Evolutionary conservation across 2,888 invertebrate genomes (phyloP), one percentile per base, ranked within the genome.

Genomic region (Atherix ibis): DNA sequence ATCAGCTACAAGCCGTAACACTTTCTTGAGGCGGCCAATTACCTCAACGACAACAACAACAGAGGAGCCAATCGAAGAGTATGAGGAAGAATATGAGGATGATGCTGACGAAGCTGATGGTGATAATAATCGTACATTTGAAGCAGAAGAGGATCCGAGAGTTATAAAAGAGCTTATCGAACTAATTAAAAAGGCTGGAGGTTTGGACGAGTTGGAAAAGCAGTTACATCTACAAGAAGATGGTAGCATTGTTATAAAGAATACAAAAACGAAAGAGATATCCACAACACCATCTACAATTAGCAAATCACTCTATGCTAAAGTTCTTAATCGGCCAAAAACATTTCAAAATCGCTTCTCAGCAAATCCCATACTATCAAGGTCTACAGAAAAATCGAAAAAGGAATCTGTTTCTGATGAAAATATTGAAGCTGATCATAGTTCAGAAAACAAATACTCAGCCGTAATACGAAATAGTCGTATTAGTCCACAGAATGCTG

Each of bases 121-220:
- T 5, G 10, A 26, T 15, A 14, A 8, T 5, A 6, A 12, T 2
- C 4, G 6, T 5, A 48, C 49, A 27, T n/a, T n/a, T n/a, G 56
- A 52, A 18, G 43, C 52, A 10, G 58, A 62, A 45, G 64, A 65
- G 44, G 60, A 63, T 46, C 56, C 58, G 0, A 56, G 53, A 44
- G 82, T 84, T 1, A 76, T 85, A 36, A 85, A 85, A 50, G 85
- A 87, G 53, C 62, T 87, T 4, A 76, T 87, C 32, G 78, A 80
- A 43, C 66, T 87, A 3, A 85, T 87, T 43, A 83, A 76, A 53
- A 84, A 84, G 71, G 78, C 83, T 37, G 85, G 84, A 70, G 87
- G 88, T 12, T 72, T 88, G 2, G 87, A 87, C 50, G 80, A 87
- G 49, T 54, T 88, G 12, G 87, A 87, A 54, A 85, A 79, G 48